Evolutionary conservation across 2,797 vertebrate species (phyloP), one percentile per base, ranked within the genome.

Genomic region (Lindbergichthys nudifrons): DNA sequence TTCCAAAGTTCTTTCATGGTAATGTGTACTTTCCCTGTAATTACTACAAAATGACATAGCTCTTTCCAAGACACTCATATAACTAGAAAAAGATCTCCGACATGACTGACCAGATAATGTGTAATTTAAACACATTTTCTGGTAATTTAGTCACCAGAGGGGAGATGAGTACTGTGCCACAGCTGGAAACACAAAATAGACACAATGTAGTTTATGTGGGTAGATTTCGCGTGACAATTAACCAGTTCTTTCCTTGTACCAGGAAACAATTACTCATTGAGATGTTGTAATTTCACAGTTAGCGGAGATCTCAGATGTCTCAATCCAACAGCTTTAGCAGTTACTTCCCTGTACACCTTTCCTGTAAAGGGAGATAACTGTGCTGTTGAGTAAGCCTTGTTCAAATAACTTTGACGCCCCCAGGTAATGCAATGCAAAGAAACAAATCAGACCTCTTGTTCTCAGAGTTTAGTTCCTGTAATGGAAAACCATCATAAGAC

Each of bases 401-500:
- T 60, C 3, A 42, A 64, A 15, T 14, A 47, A 41, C 15, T 42
- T 10, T 51, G 36, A 21, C 30, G 41, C 39, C 23, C 10, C 14
- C 69, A 21, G n/a, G 5, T 36, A 46, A 23, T 10, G 15, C 8
- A 26, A 0, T 46, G n/a, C 14, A n/a, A 23, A 56, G 30, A 14
- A 16, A 56, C 26, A 30, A 23, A 74, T 46, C n/a, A 32, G 5
- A 56, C 45, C 15, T 16, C 12, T 18, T 43, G 36, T 56, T 56
- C 11, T 63, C 19, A 39, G 16, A 10, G 15, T 67, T 23, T 50
- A 30, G 16, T 30, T 46, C 19, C 54, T 71, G 32, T n/a, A 57
- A 71, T 52, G 10, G 3, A 51, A 78, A 73, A 46, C 19, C 39
- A 63, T 4, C 16, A 45, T 23, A 4, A 21, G 12, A 47, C 32